Conservation (phyloP, 2,888 invertebrate genomes). For the Didymodactylos carnosus region DNA sequence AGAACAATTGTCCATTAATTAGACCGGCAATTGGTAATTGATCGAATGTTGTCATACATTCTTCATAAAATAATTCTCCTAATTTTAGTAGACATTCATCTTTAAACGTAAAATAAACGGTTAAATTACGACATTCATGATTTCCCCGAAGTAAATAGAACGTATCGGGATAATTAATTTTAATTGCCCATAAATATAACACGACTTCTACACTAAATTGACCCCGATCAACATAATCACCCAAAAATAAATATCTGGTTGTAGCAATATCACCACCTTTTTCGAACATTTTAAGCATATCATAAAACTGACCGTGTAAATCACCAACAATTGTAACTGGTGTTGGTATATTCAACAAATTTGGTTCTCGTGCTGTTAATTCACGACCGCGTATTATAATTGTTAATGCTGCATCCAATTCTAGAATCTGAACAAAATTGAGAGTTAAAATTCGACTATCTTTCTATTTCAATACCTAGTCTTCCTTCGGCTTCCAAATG, state of each 20-base stretch:
- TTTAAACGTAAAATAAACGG: not conserved
- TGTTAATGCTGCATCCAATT: not conserved
- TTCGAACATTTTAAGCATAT: constrained; percentile 3
- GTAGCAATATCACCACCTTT: not conserved
- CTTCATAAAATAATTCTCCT: not conserved
- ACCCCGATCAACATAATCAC: constrained; percentile 8
- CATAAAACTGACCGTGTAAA: constrained; percentile 9
- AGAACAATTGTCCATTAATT: not conserved
- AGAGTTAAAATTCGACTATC: not conserved
- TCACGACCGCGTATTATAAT: not conserved
- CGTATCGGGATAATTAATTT: not conserved
- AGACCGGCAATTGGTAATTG: not conserved
- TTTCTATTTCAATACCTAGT: not conserved
- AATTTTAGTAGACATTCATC: not conserved
- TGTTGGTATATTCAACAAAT: not conserved
- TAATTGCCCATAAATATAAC: not conserved
- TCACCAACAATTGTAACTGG: constrained; percentile 6
- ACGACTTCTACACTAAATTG: constrained; percentile 6
- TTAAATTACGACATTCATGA: constrained; percentile 2
- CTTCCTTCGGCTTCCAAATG: constrained; percentile 7
- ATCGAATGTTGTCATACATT: not conserved
- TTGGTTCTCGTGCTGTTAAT: constrained; percentile 4
- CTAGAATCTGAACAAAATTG: no score
- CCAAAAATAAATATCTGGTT: not conserved
- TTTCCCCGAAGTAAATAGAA: not conserved